Evolutionary conservation across 2,797 vertebrate genomes (phyloP).

Genomic region (Ficedula albicollis): DNA sequence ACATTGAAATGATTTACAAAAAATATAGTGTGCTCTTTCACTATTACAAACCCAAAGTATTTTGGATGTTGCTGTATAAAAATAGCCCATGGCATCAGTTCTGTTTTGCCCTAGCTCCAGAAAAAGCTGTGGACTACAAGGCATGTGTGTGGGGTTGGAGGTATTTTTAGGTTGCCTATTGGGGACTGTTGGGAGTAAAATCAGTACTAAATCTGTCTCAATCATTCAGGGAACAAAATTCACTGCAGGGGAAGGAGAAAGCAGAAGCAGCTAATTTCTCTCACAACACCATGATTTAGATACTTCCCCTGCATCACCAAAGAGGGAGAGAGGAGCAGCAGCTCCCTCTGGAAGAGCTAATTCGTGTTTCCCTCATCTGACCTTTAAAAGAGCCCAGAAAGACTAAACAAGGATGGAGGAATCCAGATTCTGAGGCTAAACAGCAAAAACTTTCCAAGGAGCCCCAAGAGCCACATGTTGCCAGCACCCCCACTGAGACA

Average conservation of each 20-base stretch:
- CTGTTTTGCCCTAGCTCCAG: slow-evolving; percentile 12
- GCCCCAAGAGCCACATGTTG: not conserved
- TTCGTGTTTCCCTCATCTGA: slow-evolving; percentile 3
- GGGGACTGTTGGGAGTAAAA: not conserved
- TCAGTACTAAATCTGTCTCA: not conserved
- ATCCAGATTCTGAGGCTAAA: not conserved
- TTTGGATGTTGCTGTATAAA: not conserved
- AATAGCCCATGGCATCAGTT: slow-evolving; percentile 26
- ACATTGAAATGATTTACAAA: not conserved
- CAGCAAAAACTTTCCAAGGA: not conserved
- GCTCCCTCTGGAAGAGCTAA: not conserved
- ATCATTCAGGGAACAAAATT: not conserved
- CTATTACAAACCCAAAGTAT: not conserved
- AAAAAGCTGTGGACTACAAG: not conserved
- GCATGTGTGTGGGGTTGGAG: not conserved
- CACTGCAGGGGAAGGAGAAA: not conserved
- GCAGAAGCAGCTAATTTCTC: not conserved
- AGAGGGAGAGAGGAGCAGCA: not conserved
- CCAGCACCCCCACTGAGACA: not conserved
- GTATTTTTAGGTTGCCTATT: not conserved
- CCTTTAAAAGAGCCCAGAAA: slow-evolving; percentile 15
- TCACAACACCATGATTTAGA: not conserved
- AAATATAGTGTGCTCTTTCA: not conserved
- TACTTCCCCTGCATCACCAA: not conserved
- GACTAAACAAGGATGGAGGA: slow-evolving; percentile 19